These are phyloP conservation scores for Indicator indicator DNA, from an alignment of 2,113 vertebrate genomes.

Conservation along the genomic window DNA sequence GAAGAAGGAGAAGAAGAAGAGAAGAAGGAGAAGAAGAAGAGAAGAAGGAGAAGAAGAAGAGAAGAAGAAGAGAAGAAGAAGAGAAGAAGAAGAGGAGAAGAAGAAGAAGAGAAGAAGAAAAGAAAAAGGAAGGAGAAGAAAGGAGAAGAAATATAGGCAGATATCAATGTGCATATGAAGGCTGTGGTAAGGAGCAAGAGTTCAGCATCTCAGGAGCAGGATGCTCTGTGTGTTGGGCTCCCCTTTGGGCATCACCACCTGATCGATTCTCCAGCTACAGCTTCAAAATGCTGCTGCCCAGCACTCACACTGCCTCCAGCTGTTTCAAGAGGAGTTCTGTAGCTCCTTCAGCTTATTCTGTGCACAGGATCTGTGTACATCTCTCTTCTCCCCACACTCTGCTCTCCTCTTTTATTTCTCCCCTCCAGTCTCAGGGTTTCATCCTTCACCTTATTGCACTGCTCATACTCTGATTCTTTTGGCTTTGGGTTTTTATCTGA, in stretches of 20 bases:
- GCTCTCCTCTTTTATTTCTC: neutral
- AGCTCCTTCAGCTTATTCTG: neutral
- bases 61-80: too few species aligned
- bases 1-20: too few species aligned
- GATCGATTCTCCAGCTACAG: neutral
- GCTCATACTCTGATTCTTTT: neutral
- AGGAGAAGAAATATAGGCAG: neutral
- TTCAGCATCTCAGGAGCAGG: neutral
- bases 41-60: too few species aligned
- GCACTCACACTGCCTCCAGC: neutral
- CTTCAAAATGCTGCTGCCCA: neutral
- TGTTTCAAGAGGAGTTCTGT: neutral
- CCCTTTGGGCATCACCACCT: rapidly evolving
- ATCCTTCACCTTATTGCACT: neutral
- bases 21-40: too few species aligned
- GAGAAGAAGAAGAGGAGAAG: too few species aligned
- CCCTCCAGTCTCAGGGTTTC: neutral
- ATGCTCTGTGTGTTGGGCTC: neutral
- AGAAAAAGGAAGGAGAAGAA: neutral
- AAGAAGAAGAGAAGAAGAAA: too few species aligned
- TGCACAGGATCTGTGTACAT: rapidly evolving
- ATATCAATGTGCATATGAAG: neutral
- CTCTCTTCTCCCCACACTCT: neutral
- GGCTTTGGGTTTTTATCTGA: neutral
- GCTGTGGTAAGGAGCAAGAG: neutral